phyloP scores from a whole-genome alignment of 2,113 vertebrate genomes.

The Charina bottae region DNA sequence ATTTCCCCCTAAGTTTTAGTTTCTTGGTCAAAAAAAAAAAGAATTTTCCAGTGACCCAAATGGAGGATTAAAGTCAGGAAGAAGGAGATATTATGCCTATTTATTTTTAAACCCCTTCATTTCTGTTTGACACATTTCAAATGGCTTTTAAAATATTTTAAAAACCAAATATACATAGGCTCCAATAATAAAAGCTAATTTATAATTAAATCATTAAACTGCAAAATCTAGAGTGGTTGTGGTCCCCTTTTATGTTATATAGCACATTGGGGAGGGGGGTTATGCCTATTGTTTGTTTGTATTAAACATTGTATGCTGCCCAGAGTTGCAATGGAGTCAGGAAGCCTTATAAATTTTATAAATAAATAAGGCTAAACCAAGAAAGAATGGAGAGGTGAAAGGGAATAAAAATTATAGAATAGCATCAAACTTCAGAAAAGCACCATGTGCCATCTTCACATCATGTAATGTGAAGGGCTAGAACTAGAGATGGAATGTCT shows the following conservation, averaged over 20 bases:
- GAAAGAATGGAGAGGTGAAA: neutral
- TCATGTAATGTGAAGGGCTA: neutral
- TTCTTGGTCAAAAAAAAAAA: neutral
- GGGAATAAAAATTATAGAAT: neutral
- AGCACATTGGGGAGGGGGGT: neutral
- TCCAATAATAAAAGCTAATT: neutral
- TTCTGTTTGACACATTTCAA: neutral
- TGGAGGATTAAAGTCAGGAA: neutral
- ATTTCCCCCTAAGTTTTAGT: neutral
- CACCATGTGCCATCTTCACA: neutral
- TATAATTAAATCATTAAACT: neutral
- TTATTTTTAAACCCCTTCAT: neutral
- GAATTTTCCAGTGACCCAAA: slow-evolving; percentile 24
- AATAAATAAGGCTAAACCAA: neutral
- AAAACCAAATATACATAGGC: neutral
- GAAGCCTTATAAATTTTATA: neutral
- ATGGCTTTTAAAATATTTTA: neutral
- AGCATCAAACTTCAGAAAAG: neutral
- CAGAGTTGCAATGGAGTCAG: neutral
- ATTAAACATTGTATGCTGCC: neutral
- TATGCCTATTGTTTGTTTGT: neutral
- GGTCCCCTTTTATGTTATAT: neutral
- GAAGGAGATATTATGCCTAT: neutral
- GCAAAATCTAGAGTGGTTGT: neutral
- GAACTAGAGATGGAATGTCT: neutral